Percentiles rank a stretch among this genome's conserved stretches.
phyloP scores from a whole-genome alignment of 2,888 invertebrate genomes.

The Luperina testacea region DNA sequence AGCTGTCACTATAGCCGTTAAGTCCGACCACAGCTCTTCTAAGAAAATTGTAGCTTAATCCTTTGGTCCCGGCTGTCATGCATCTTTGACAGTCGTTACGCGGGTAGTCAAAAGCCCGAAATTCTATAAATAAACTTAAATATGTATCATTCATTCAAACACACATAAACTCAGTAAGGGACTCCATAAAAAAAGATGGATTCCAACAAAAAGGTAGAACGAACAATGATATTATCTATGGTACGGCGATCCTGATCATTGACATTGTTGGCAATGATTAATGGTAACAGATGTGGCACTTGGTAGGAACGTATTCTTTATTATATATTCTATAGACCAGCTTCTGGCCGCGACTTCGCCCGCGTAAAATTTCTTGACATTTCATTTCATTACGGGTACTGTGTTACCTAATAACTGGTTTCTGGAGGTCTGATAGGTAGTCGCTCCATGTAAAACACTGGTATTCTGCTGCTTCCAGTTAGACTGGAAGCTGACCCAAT shows the following conservation, averaged over 20 bases:
- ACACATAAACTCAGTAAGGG: slow-evolving; percentile 41
- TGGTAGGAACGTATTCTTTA: slow-evolving; percentile 39
- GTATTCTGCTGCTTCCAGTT: too few relatives aligned
- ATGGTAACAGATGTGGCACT: slow-evolving; percentile 39
- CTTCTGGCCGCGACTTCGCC: neutral
- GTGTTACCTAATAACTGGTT: too few relatives aligned
- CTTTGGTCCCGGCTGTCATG: neutral
- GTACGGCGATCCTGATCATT: slow-evolving; percentile 39
- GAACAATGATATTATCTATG: slow-evolving; percentile 64
- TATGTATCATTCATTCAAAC: slow-evolving; percentile 40
- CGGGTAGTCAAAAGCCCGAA: neutral
- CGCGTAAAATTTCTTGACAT: neutral
- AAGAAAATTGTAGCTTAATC: neutral
- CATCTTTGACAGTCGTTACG: neutral
- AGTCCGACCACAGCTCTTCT: neutral
- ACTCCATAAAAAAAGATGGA: slow-evolving; percentile 58
- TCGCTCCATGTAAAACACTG: too few relatives aligned
- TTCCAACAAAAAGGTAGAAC: slow-evolving; percentile 50
- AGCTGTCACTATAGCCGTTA: neutral
- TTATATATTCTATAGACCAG: neutral
- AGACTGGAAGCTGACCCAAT: too few relatives aligned
- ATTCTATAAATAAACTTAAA: slow-evolving; percentile 27
- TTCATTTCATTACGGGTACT: too few relatives aligned
- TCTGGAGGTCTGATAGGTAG: too few relatives aligned
- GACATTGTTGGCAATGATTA: slow-evolving; percentile 31